phyloP scores from a whole-genome alignment of 2,888 invertebrate genomes.

The Harpalus rubripes region DNA sequence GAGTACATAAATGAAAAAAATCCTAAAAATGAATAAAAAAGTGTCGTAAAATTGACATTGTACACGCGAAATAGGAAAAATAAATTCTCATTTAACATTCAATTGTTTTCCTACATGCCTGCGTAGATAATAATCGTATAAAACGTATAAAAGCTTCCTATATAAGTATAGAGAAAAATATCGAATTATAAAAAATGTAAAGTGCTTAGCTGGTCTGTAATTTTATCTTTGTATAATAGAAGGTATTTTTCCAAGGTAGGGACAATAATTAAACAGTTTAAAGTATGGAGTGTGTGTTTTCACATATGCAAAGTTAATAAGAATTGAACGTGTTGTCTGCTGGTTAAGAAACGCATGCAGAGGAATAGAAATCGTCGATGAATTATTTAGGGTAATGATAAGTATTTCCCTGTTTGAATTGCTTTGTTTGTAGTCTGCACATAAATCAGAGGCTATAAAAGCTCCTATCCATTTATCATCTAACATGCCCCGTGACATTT shows the following conservation, averaged over 20 bases:
- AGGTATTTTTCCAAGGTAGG: not conserved
- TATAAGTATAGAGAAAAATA: not conserved
- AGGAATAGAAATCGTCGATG: conserved; percentile 6
- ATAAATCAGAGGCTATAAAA: conserved; percentile 53
- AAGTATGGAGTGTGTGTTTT: not conserved
- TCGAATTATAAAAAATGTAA: not conserved
- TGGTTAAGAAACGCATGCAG: not conserved
- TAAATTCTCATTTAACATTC: no score
- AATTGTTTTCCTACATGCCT: no score
- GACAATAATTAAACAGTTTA: not conserved
- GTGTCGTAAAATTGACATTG: no score
- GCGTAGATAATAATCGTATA: no score
- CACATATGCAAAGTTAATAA: conserved; percentile 6
- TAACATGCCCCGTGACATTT: conserved; percentile 54
- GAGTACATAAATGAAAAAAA: no score
- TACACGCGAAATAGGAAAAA: no score
- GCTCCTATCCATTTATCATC: conserved; percentile 48
- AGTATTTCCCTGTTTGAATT: conserved; percentile 40
- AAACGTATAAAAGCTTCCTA: no score
- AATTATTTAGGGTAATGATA: conserved; percentile 44
- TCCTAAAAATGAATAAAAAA: no score
- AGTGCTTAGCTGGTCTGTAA: not conserved
- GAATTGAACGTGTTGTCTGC: not conserved
- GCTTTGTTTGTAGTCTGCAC: conserved; percentile 38
- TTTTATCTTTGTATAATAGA: not conserved